phyloP scores from a whole-genome alignment of 2,888 invertebrate species.

The Limnephilus auricula region DNA sequence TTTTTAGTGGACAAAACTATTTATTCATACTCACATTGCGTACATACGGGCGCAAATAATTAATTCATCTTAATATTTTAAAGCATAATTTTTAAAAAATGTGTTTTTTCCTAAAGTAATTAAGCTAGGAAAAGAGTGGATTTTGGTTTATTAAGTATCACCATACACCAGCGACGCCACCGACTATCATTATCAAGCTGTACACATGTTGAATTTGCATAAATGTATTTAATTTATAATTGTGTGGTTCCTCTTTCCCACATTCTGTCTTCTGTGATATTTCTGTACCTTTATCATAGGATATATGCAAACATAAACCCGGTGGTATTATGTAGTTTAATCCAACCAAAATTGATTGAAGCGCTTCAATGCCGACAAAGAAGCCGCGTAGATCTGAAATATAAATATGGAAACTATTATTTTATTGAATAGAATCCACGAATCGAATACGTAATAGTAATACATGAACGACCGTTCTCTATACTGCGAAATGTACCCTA shows the following conservation, averaged over 20 bases:
- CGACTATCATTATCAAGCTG: not conserved
- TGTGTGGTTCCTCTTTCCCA: not conserved
- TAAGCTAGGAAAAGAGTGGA: too few species aligned
- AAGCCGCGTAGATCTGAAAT: not conserved
- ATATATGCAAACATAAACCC: not conserved
- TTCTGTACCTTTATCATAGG: not conserved
- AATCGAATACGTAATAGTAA: not conserved
- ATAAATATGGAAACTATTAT: not conserved
- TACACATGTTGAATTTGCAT: not conserved
- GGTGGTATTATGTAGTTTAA: not conserved
- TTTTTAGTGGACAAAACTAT: too few species aligned
- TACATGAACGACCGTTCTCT: not conserved
- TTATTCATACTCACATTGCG: too few species aligned
- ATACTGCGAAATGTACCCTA: not conserved
- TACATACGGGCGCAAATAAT: too few species aligned
- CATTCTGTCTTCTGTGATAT: not conserved
- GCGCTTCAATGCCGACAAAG: slow-evolving; percentile 28
- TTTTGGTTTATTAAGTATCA: too few species aligned
- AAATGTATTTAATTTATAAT: not conserved
- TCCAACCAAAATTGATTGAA: slow-evolving; percentile 5
- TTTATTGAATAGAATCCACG: slow-evolving; percentile 2
- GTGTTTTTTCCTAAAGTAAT: too few species aligned
- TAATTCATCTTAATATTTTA: too few species aligned
- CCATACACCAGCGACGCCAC: not conserved
- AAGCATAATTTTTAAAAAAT: too few species aligned